phyloP scores from a whole-genome alignment of 2,888 invertebrate species.

The Eupsilia transversa region DNA sequence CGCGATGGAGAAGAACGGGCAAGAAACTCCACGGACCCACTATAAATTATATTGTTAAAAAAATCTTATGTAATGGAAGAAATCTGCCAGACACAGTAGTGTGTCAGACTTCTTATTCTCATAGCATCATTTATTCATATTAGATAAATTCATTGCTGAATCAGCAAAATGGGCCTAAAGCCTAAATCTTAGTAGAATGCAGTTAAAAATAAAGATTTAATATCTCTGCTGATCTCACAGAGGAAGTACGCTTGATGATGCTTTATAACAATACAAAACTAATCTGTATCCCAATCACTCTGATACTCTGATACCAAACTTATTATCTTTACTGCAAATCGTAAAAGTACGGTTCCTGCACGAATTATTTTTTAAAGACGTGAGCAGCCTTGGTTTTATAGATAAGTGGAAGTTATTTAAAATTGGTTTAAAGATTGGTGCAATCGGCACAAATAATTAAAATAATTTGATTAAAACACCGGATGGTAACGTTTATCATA shows the following conservation, averaged over 20 bases:
- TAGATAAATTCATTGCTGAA: too few species aligned
- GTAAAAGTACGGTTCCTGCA: constrained; percentile 35
- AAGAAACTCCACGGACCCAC: too few species aligned
- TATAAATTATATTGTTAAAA: too few species aligned
- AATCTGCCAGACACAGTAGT: too few species aligned
- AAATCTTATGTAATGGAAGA: too few species aligned
- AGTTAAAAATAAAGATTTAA: not conserved
- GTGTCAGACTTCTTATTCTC: too few species aligned
- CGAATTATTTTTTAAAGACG: constrained; percentile 31
- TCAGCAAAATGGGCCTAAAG: not conserved
- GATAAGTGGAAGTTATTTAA: constrained; percentile 36
- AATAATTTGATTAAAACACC: constrained; percentile 24
- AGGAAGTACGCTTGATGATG: constrained; percentile 7
- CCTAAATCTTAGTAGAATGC: not conserved
- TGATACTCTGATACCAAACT: constrained; percentile 15
- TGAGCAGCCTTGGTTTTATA: constrained; percentile 37
- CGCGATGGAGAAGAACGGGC: too few species aligned
- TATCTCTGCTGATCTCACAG: not conserved
- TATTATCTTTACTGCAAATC: constrained; percentile 56
- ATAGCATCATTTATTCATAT: too few species aligned
- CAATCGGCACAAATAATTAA: constrained; percentile 31
- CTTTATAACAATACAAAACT: constrained; percentile 13
- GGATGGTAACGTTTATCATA: constrained; percentile 3
- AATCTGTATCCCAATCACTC: constrained; percentile 31
- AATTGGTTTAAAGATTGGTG: constrained; percentile 13